Evolutionary conservation across 1,140 invertebrate species (phyloP), one percentile per base, ranked within the genome.

Genomic region (Cryptotermes secundus): DNA sequence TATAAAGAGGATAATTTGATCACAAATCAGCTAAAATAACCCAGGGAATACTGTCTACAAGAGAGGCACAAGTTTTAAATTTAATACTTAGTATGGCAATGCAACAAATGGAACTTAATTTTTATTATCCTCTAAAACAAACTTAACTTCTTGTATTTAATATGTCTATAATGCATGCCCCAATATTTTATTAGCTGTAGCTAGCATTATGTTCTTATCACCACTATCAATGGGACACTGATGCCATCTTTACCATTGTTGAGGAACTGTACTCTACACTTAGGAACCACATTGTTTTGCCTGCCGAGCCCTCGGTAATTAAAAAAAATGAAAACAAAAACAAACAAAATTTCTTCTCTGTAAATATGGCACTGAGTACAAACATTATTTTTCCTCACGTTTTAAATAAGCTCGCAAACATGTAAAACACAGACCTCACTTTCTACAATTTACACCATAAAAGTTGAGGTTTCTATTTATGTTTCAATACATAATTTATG

Each of bases 281-380:
- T 87, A 87, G 87, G 87, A 87, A 87, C 87, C 86, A 86, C 85
- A 85, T 86, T 85, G 83, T 85, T 85, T 85, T 83, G 82, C 83
- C 79, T 85, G 85, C 85, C 85, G 79, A 85, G 85, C 85, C 72
- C 83, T 85, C 65, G 59, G 36, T 84, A 49, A 84, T 45, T 84
- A 83, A 84, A 79, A 84, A 79, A 65, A 49, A 35, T 34, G 4
- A 82, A 34, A 84, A 80, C 16, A 53, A 85, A 83, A 81, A 79
- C 81, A 83, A 59, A 82, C 35, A 49, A 81, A 49, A 84, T 36
- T 42, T 31, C 34, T 81, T 34, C 53, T 82, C 35, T 85, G 83
- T 85, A 86, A 84, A 83, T 87, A 87, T 87, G 86, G 86, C 86
- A 87, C 86, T 87, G 86, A 86, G 83, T 86, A 86, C 85, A 85